These are phyloP conservation scores for Scelioninae gen. 1 DNA, from an alignment of 2,888 invertebrate genomes.

Conservation along the genomic window DNA sequence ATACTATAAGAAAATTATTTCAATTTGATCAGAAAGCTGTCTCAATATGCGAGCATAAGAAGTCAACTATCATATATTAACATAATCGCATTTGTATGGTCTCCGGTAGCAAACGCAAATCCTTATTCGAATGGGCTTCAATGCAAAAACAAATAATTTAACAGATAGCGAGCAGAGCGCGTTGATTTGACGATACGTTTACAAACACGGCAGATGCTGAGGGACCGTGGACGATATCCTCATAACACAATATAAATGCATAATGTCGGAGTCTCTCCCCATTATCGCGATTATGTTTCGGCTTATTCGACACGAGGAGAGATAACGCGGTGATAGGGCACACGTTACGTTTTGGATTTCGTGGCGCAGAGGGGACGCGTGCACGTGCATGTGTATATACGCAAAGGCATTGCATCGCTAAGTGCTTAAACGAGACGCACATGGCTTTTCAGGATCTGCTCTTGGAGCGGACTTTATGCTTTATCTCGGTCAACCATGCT, in stretches of 20 bases:
- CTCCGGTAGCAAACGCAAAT: not conserved
- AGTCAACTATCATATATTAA: constrained; percentile 36
- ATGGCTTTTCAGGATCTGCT: constrained; percentile 78
- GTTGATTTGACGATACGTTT: constrained; percentile 59
- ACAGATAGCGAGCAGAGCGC: constrained; percentile 25
- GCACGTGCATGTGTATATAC: constrained; percentile 69
- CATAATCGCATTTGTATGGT: constrained; percentile 44
- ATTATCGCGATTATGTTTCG: constrained; percentile 72
- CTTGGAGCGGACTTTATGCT: constrained; percentile 69
- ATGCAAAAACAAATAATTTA: constrained; percentile 48
- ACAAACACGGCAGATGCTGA: constrained; percentile 69
- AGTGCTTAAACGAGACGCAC: constrained; percentile 79
- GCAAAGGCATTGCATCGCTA: constrained; percentile 71
- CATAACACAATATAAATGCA: constrained; percentile 70
- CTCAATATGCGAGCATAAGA: not conserved
- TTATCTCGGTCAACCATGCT: constrained; percentile 67
- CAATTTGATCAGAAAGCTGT: no score
- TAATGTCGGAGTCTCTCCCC: constrained; percentile 61
- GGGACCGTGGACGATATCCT: constrained; percentile 65
- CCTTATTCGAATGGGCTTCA: not conserved
- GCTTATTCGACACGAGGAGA: constrained; percentile 73
- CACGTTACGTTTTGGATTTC: constrained; percentile 81
- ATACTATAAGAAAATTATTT: no score
- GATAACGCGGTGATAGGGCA: constrained; percentile 82
- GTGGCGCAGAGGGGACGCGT: constrained; percentile 66